Evolutionary conservation across 2,888 invertebrate genomes (phyloP).

Genomic region (Teleiodes luculella): DNA sequence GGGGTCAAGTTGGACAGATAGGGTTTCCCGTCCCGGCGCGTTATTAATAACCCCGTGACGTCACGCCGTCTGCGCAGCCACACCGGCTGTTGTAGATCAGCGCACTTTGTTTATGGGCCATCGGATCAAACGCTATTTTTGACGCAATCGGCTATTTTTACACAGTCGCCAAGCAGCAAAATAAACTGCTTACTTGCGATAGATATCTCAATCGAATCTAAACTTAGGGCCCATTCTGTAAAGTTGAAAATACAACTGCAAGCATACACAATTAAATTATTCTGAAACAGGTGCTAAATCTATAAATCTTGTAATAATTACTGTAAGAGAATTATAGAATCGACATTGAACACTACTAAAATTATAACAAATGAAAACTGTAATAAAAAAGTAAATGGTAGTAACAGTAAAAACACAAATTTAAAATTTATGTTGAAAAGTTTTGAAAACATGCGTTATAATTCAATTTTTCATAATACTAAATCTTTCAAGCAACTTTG

Average conservation of each 20-base stretch:
- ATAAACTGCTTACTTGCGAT: slow-evolving; percentile 16
- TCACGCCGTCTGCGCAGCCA: slow-evolving; percentile 54
- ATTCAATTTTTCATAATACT: not conserved
- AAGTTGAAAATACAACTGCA: not conserved
- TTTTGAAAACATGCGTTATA: not conserved
- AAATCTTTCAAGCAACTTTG: not conserved
- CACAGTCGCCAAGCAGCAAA: slow-evolving; percentile 30
- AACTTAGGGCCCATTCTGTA: not conserved
- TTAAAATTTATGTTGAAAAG: not conserved
- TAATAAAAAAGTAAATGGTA: not conserved
- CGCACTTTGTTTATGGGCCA: slow-evolving; percentile 62
- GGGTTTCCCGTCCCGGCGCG: slow-evolving; percentile 52
- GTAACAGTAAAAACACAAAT: not conserved
- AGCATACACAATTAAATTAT: not conserved
- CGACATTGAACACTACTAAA: too few relatives aligned
- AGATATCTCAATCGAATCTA: not conserved
- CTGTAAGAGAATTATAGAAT: too few relatives aligned
- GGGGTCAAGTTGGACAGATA: slow-evolving; percentile 66
- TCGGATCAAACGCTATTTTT: slow-evolving; percentile 51
- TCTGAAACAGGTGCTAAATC: not conserved
- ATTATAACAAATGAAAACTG: not conserved
- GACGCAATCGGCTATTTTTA: slow-evolving; percentile 37
- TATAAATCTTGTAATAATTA: slow-evolving; percentile 1
- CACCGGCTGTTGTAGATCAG: slow-evolving; percentile 57
- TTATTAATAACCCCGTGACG: slow-evolving; percentile 54